A percentile compares a stretch with the other conserved stretches of the same genome.
These are phyloP conservation scores for Leucoma salicis DNA, from an alignment of 2,888 invertebrate genomes.

Conservation along the genomic window DNA sequence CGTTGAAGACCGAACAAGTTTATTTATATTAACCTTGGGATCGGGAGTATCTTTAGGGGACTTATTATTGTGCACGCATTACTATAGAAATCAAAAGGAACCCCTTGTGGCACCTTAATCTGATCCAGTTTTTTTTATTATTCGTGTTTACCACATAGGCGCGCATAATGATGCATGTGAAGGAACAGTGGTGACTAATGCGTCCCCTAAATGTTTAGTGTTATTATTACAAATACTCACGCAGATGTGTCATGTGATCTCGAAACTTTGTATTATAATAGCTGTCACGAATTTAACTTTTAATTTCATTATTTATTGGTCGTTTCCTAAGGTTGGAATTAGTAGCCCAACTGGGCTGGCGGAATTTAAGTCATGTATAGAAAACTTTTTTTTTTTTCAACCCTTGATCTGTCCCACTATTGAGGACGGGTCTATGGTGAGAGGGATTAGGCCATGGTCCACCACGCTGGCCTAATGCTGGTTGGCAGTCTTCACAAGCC, in stretches of 20 bases:
- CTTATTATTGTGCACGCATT: constrained; percentile 29
- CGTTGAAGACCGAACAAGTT: constrained; percentile 17
- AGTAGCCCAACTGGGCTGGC: too few species aligned
- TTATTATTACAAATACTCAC: constrained; percentile 40
- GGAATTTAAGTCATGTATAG: too few species aligned
- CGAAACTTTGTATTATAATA: constrained; percentile 37
- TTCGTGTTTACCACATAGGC: constrained; percentile 63
- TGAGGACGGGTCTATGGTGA: too few species aligned
- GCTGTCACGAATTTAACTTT: constrained; percentile 32
- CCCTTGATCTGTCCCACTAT: too few species aligned
- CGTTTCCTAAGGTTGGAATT: too few species aligned
- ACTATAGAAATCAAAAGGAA: constrained; percentile 39
- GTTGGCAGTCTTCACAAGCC: too few species aligned
- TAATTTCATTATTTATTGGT: too few species aligned
- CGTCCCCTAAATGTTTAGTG: constrained; percentile 56
- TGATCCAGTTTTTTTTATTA: constrained; percentile 61
- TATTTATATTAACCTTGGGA: constrained; percentile 13
- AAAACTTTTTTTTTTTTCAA: too few species aligned
- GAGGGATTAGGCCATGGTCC: too few species aligned
- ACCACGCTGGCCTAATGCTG: too few species aligned
- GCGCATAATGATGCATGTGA: constrained; percentile 33
- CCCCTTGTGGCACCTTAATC: constrained; percentile 56
- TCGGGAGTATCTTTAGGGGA: constrained; percentile 27
- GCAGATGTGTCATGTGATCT: constrained; percentile 54
- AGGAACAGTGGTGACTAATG: constrained; percentile 45